These are phyloP conservation scores for Melanotaenia pygmaea DNA, from an alignment of 2,797 vertebrate genomes.

Conservation along the genomic window DNA sequence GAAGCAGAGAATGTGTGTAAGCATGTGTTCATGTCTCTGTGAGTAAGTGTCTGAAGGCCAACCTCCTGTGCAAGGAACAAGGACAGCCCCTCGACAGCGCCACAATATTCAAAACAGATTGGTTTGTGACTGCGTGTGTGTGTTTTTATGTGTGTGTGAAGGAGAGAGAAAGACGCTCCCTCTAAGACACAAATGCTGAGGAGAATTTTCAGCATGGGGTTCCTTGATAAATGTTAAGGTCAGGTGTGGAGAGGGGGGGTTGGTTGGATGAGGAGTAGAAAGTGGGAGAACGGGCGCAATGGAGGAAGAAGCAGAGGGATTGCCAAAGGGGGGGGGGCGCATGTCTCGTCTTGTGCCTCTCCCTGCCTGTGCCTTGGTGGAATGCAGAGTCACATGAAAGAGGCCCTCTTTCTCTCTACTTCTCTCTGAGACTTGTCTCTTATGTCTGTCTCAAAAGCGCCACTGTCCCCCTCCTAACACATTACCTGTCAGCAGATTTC, in stretches of 20 bases:
- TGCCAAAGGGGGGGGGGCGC: constrained; percentile 67
- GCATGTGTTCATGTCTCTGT: constrained; percentile 55
- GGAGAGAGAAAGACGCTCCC: constrained; percentile 82
- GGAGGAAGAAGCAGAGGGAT: constrained; percentile 59
- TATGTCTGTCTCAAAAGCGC: constrained; percentile 80
- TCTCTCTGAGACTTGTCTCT: constrained; percentile 72
- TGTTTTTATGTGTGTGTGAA: constrained; percentile 30
- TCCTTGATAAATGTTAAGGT: constrained; percentile 93
- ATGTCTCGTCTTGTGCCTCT: constrained; percentile 89
- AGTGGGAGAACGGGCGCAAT: constrained; percentile 36
- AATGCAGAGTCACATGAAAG: constrained; percentile 87
- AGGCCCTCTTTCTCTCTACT: constrained; percentile 71
- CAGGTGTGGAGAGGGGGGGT: constrained; percentile 78
- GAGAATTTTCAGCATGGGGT: constrained; percentile 91
- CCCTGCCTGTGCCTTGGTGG: constrained; percentile 84
- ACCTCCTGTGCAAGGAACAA: constrained; percentile 87
- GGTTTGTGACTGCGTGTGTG: constrained; percentile 80
- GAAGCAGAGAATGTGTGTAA: constrained; percentile 62
- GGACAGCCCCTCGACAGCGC: constrained; percentile 87
- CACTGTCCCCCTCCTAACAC: constrained; percentile 78
- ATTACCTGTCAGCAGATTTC: constrained; percentile 79
- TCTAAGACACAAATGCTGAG: constrained; percentile 86
- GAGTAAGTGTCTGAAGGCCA: constrained; percentile 76
- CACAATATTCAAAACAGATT: constrained; percentile 94
- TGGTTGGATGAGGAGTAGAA: constrained; percentile 46